Base-by-base conservation (phyloP, 2,888 invertebrate species). In the Oithona nana region DNA sequence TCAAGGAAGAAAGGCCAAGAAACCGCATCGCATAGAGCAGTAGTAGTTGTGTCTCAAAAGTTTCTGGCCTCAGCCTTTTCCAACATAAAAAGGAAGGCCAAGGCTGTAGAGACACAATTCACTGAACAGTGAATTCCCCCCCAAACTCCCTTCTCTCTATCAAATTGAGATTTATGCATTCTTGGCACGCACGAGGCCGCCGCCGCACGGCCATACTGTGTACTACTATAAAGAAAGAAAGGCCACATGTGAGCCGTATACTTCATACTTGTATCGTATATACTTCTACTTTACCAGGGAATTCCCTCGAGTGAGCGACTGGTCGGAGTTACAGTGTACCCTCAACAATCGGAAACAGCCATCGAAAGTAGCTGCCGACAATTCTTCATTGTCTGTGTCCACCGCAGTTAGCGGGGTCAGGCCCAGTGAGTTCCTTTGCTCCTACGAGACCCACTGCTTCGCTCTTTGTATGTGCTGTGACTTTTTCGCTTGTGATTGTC, bases 401-500 rank as follows among this genome's bases (percentile, higher is more conserved):
- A 65, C 69, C 11, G 69, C 69, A 1, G 63, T 71, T 16, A 66
- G 70, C 20, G 69, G 69, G 52, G 67, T 69, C 4, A 55, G 65
- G 70, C 83, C 88, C 0, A 85, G 86, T 61, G 88, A 90, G 74
- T 86, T 87, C 75, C 77, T 87, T 68, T 88, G 87, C 73, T 81
- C 81, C 67, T 87, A 87, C 75, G 82, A 83, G 70, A 81, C 82
- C 66, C 85, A 86, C 73, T 88, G 88, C 76, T 87, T 86, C 74
- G 82, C 86, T 63, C 75, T 86, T 66, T 88, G 88, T 74, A 85
- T 86, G 74, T 89, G 88, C 75, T 88, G 88, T 76, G 86, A 87
- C 72, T 88, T 84, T 77, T 86, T 86, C 73, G 86, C 85, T 66
- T 89, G 88, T 75, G 88, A 89, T 76, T 88, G 88, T 75, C 84